Evolutionary conservation across 2,113 vertebrate genomes (phyloP), one percentile per base, ranked within the genome.

Genomic region (Haemorhous mexicanus): DNA sequence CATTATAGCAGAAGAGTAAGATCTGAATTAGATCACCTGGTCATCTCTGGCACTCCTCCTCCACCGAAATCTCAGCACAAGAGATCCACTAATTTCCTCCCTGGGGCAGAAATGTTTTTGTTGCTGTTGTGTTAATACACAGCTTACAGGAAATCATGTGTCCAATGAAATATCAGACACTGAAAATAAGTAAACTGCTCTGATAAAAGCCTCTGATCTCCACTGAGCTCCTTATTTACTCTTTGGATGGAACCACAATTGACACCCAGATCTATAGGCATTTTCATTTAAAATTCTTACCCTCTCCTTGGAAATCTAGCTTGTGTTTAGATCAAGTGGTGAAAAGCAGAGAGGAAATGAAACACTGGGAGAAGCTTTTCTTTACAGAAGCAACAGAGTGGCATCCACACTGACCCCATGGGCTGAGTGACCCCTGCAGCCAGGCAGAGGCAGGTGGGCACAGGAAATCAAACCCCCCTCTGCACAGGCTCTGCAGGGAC

Each of bases 251-350:
- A 91, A 79, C 19, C 3, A 6, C 33, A 80, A 50, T 1, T 53
- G 63, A 82, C 47, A 74, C 14, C 28, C 3, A 46, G 9, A 62
- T 76, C 22, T 37, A 41, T 1, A 35, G 13, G 4, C 39, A 69
- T 70, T 94, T 82, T 91, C 10, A 91, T n/a, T 74, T 85, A 47
- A 81, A 43, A 52, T 63, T 74, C 76, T 77, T 84, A 85, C 24
- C 63, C 49, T 68, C 33, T 58, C n/a, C 77, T 74, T 74, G 47
- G 35, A 77, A 80, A 63, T 41, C 6, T 41, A 27, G 30, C 41
- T 35, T 53, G 26, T 28, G 11, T 47, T 32, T 18, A 68, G 52
- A 41, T 41, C 41, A 41, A 61, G 44, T 27, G 28, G 4, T 44
- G 47, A 75, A 70, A 80, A 80, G 47, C 21, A 76, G 35, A 61